These are phyloP conservation scores for Columba janthina DNA, from an alignment of 2,113 vertebrate species.

Conservation along the genomic window DNA sequence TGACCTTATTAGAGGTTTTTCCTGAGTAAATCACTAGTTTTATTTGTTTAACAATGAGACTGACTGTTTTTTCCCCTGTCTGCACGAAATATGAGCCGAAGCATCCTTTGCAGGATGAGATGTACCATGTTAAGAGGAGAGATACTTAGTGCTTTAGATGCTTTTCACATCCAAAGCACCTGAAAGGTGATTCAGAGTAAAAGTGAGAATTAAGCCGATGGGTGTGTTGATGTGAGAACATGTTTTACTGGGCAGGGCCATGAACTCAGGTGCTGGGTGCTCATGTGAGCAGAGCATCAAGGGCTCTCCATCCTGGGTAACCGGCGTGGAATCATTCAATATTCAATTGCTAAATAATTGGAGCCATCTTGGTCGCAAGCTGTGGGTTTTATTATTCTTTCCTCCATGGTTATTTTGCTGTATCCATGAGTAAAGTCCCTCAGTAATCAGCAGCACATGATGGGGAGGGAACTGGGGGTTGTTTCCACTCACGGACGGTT, in stretches of 20 bases:
- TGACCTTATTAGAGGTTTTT: slow-evolving; percentile 36
- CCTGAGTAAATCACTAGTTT: neutral
- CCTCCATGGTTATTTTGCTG: neutral
- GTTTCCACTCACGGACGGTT: neutral
- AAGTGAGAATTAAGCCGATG: neutral
- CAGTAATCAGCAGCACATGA: neutral
- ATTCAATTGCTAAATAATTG: neutral
- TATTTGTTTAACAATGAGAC: neutral
- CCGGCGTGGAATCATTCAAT: neutral
- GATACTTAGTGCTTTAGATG: neutral
- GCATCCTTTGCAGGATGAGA: neutral
- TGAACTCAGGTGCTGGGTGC: neutral
- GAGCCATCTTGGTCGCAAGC: neutral
- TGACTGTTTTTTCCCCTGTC: neutral
- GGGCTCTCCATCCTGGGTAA: neutral
- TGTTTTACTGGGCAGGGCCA: too few relatives aligned
- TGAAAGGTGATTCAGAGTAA: neutral
- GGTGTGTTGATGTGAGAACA: neutral
- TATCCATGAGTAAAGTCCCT: neutral
- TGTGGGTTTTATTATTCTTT: neutral
- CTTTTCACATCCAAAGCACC: neutral
- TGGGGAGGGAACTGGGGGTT: neutral
- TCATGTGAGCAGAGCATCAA: too few relatives aligned
- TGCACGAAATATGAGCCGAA: neutral
- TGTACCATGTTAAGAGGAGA: neutral